Base-by-base conservation (phyloP, 2,797 vertebrate species). In the Phataginus tetradactyla region DNA sequence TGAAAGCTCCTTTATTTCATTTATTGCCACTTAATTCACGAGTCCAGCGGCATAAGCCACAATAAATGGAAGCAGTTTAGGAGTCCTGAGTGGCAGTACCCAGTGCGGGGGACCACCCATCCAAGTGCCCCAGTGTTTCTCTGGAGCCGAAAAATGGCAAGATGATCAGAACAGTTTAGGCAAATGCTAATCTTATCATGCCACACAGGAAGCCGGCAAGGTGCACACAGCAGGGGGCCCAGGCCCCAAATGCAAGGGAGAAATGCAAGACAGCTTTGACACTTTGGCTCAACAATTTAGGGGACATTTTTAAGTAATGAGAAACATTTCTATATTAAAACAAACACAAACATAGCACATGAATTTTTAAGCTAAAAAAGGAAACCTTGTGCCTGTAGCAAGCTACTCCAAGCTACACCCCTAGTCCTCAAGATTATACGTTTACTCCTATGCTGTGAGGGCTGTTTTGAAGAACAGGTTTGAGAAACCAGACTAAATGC, bases 261-360 rank as follows among this genome's bases (percentile, higher is more conserved):
- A 77, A 87, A 51, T 9, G 42, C 23, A n/a, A 12, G 51, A 34
- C 0, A 0, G 45, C 57, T 86, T 87, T 64, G 25, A 42, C 29
- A 49, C 12, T 77, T 93, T 11, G 6, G 25, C 55, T 87, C n/a
- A 88, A 4, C 37, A 10, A 13, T 42, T 86, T 61, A 83, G 34
- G 13, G 63, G 42, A 72, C 34, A 72, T 32, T 51, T 84, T 71
- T 49, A 90, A 92, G 63, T 83, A 91, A 63, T 80, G 42, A 68
- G 49, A 84, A 96, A 57, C 23, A 66, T 72, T 39, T 94, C 34
- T 92, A 6, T 75, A 74, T 91, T 55, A 80, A 91, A 68, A 69
- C 42, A 83, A 45, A 69, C 25, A 34, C 10, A 93, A 66, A 83
- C 59, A 86, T 1, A 61, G 9, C n/a, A 10, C 72, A 5, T 80